These are phyloP conservation scores for Perithous albicinctus DNA, from an alignment of 2,888 invertebrate genomes.

Conservation along the genomic window DNA sequence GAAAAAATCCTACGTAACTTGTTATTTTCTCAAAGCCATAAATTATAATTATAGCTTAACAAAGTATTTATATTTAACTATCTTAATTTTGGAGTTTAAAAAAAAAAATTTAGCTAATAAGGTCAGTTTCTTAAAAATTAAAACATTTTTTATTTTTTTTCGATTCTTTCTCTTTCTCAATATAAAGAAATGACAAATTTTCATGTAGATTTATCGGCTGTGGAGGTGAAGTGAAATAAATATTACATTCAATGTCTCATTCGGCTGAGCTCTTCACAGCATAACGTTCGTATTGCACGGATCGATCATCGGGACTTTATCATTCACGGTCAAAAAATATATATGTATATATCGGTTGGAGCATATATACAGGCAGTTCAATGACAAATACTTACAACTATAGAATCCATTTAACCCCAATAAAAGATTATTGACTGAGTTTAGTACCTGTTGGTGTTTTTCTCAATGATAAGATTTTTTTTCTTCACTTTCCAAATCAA, in stretches of 20 bases:
- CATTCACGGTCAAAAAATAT: slow-evolving; percentile 49
- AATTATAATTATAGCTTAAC: too few species aligned
- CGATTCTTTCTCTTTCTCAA: too few species aligned
- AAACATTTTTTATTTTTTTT: too few species aligned
- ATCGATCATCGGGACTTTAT: slow-evolving; percentile 62
- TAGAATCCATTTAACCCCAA: slow-evolving; percentile 1
- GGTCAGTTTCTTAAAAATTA: too few species aligned
- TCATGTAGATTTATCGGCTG: neutral
- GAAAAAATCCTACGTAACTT: too few species aligned
- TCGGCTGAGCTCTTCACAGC: slow-evolving; percentile 7
- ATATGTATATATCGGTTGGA: slow-evolving; percentile 16
- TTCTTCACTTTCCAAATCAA: neutral
- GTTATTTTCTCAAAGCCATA: too few species aligned
- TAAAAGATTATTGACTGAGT: neutral
- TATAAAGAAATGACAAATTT: too few species aligned
- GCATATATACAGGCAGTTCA: slow-evolving; percentile 19
- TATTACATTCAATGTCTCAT: slow-evolving; percentile 21
- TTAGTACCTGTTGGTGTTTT: neutral
- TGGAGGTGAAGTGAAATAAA: slow-evolving; percentile 3
- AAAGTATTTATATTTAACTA: too few species aligned
- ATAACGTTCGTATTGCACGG: slow-evolving; percentile 33
- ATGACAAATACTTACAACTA: slow-evolving; percentile 18
- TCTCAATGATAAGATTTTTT: neutral
- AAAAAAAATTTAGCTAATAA: too few species aligned
- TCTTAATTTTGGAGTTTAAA: too few species aligned